These are phyloP conservation scores for Labeo rohita DNA, from an alignment of 2,113 vertebrate genomes.

Conservation along the genomic window DNA sequence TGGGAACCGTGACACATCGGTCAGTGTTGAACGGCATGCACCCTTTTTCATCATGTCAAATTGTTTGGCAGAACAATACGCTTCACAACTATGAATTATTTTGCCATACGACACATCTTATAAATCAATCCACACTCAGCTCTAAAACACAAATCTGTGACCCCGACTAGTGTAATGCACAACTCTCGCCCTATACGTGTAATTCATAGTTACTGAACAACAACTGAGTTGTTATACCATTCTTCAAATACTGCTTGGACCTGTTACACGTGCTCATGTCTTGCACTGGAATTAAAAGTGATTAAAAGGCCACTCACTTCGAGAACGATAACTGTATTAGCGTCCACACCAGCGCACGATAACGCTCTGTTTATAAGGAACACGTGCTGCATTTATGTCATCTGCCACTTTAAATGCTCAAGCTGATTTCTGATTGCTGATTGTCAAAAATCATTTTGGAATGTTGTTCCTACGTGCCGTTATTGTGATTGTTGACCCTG, in stretches of 20 bases:
- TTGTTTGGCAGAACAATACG: slow-evolving; percentile 7
- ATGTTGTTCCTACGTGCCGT: not conserved
- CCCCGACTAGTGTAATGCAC: not conserved
- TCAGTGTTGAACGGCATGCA: slow-evolving; percentile 24
- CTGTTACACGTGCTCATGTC: not conserved
- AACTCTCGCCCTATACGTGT: not conserved
- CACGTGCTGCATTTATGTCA: no score
- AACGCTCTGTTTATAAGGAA: not conserved
- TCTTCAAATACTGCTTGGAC: not conserved
- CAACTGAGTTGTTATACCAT: not conserved
- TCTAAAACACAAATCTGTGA: not conserved
- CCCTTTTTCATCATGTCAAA: slow-evolving; percentile 13
- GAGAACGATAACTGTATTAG: not conserved
- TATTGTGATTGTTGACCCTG: not conserved
- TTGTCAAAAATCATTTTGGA: not conserved
- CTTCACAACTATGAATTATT: slow-evolving; percentile 39
- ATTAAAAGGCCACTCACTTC: not conserved
- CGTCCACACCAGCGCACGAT: not conserved
- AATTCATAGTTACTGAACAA: not conserved
- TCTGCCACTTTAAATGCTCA: not conserved
- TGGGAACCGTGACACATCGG: slow-evolving; percentile 37
- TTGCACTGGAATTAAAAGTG: not conserved
- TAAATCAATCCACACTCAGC: slow-evolving; percentile 22
- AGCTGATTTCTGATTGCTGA: not conserved
- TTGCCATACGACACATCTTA: not conserved